Conservation (phyloP, 1,140 invertebrate genomes). For the Tachypleus tridentatus region DNA sequence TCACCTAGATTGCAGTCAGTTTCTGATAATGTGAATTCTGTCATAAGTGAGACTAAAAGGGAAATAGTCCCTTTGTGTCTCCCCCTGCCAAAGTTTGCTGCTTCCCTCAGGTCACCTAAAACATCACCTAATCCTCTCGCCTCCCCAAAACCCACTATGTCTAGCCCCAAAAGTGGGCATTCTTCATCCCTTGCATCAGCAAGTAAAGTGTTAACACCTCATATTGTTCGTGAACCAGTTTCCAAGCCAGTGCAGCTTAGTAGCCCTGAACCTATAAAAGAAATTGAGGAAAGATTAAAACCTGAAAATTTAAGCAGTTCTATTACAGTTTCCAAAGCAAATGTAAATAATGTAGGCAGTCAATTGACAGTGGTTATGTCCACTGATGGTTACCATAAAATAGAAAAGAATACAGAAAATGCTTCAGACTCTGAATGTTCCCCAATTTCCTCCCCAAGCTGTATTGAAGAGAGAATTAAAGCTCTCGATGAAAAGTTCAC, state of each 20-base stretch:
- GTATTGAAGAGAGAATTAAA: slow-evolving; percentile 73
- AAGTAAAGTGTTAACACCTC: not conserved
- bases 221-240: not conserved
- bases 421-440: slow-evolving; percentile 35
- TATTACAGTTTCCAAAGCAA: not conserved
- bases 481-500: slow-evolving; percentile 84
- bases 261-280: not conserved
- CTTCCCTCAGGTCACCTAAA: slow-evolving; percentile 34
- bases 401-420: slow-evolving; percentile 8
- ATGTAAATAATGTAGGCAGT: not conserved
- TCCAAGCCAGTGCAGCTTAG: not conserved
- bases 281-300: not conserved
- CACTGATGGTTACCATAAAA: not conserved
- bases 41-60: slow-evolving; percentile 6
- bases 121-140: slow-evolving; percentile 19
- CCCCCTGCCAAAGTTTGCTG: slow-evolving; percentile 70
- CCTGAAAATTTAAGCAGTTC: not conserved
- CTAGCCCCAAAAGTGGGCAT: slow-evolving; percentile 14
- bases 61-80: slow-evolving; percentile 49
- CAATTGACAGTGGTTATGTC: not conserved
- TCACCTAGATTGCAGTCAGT: too few relatives aligned
- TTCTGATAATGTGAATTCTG: too few relatives aligned
- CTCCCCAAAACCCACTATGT: slow-evolving; percentile 22
- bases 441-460: slow-evolving; percentile 30
- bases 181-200: slow-evolving; percentile 2